phyloP scores from a whole-genome alignment of 2,888 invertebrate genomes.

The Glyphotaelius pellucidus region DNA sequence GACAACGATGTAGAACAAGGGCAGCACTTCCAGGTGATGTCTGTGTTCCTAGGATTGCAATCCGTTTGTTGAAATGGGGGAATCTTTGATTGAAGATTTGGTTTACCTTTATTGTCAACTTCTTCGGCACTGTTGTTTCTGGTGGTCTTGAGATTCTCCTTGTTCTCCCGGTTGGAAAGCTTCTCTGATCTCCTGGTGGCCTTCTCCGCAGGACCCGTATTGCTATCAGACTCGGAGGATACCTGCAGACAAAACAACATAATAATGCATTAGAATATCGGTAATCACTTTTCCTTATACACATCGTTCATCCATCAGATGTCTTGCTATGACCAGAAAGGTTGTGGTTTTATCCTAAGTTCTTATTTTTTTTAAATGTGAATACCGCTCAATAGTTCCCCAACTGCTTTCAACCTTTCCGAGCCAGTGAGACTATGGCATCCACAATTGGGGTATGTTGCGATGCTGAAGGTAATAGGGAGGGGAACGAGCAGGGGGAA shows the following conservation, averaged over 20 bases:
- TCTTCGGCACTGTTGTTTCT: conserved; percentile 64
- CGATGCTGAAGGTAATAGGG: too few species aligned
- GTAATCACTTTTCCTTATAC: background rate
- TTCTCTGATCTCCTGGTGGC: conserved; percentile 51
- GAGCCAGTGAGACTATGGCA: too few species aligned
- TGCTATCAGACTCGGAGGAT: conserved; percentile 66
- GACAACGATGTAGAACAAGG: too few species aligned
- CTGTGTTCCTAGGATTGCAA: too few species aligned
- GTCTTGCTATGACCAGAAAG: background rate
- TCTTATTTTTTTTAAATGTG: too few species aligned
- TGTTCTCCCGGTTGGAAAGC: conserved; percentile 57
- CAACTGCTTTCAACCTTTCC: too few species aligned
- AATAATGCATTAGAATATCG: background rate
- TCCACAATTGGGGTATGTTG: too few species aligned
- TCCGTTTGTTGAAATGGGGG: too few species aligned
- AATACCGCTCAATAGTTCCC: too few species aligned
- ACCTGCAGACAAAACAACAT: conserved; percentile 30
- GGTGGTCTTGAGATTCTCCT: conserved; percentile 67
- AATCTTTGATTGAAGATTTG: background rate
- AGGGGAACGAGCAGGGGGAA: too few species aligned
- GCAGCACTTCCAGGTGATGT: too few species aligned
- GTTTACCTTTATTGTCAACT: conserved; percentile 61
- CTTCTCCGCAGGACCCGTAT: conserved; percentile 53
- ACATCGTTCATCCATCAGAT: background rate
- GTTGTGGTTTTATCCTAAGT: too few species aligned